phyloP scores from a whole-genome alignment of 2,113 vertebrate species.

The Columba janthina region DNA sequence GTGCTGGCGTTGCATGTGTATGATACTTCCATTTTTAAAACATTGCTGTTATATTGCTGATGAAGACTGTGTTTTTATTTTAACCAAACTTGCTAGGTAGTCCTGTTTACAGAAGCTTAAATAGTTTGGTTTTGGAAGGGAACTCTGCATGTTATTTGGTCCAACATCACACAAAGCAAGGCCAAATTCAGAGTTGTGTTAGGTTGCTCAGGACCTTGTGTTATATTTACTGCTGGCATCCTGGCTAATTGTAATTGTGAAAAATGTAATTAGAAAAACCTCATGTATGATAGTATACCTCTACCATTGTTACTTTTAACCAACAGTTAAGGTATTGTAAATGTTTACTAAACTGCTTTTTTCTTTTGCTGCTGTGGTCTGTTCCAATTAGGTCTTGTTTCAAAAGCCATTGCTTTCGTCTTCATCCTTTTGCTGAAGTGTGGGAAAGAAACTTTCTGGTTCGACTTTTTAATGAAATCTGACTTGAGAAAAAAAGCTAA shows the following conservation, averaged over 20 bases:
- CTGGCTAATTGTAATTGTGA: neutral
- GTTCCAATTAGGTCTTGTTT: neutral
- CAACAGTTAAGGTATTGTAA: neutral
- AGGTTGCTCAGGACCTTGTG: neutral
- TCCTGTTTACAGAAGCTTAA: neutral
- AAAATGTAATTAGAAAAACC: neutral
- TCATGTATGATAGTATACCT: neutral
- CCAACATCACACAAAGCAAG: neutral
- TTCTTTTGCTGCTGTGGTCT: neutral
- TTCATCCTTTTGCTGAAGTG: fast-evolving
- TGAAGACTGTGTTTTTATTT: neutral
- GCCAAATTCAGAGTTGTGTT: neutral
- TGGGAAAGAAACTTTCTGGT: neutral
- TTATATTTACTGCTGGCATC: neutral
- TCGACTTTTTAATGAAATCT: neutral
- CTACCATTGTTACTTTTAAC: neutral
- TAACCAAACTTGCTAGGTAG: neutral
- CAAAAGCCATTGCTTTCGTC: neutral
- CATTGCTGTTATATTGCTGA: neutral
- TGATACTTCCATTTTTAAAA: neutral
- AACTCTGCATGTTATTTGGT: neutral
- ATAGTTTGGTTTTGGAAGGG: neutral
- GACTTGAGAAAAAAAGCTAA: neutral
- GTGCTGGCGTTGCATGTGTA: neutral
- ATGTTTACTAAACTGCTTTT: neutral